Conservation (phyloP, 2,888 invertebrate species). For the Tenthredo amoena region DNA sequence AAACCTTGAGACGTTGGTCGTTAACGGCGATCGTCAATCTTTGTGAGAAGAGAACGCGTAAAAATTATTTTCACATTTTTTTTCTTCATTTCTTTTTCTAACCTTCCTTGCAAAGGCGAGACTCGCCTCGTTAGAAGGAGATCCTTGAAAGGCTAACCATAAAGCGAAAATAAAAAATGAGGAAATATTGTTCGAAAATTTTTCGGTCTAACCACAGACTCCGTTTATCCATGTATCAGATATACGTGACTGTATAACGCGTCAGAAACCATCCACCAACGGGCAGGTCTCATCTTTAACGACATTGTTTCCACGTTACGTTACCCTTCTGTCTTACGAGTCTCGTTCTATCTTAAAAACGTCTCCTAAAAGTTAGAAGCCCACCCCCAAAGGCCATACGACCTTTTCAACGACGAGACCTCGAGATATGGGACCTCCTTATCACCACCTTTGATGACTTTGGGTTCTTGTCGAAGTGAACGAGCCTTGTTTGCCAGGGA, state of each 20-base stretch:
- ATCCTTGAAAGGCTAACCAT: conserved; percentile 26
- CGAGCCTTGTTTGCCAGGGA: conserved; percentile 32
- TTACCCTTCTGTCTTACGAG: conserved; percentile 68
- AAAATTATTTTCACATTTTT: conserved; percentile 31
- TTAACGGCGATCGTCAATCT: conserved; percentile 41
- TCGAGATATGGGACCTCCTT: conserved; percentile 41
- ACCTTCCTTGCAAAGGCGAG: not conserved
- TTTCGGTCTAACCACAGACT: not conserved
- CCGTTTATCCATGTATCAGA: not conserved
- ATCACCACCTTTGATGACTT: conserved; percentile 48
- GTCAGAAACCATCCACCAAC: not conserved
- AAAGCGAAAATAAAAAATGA: not conserved
- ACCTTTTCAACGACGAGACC: conserved; percentile 35
- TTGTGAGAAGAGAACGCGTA: conserved; percentile 40
- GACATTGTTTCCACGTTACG: conserved; percentile 59
- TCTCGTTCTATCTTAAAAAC: conserved; percentile 53
- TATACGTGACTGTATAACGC: not conserved
- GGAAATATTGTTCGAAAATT: not conserved
- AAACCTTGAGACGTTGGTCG: conserved; percentile 6
- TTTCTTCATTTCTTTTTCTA: not conserved
- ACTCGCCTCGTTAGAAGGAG: conserved; percentile 22
- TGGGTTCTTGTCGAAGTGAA: conserved; percentile 38
- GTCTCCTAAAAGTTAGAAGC: conserved; percentile 25
- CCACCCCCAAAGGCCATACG: conserved; percentile 9
- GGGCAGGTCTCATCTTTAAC: conserved; percentile 54